Evolutionary conservation across 2,888 invertebrate genomes (phyloP), one percentile per base, ranked within the genome.

Genomic region (Meiosimyza decipiens): DNA sequence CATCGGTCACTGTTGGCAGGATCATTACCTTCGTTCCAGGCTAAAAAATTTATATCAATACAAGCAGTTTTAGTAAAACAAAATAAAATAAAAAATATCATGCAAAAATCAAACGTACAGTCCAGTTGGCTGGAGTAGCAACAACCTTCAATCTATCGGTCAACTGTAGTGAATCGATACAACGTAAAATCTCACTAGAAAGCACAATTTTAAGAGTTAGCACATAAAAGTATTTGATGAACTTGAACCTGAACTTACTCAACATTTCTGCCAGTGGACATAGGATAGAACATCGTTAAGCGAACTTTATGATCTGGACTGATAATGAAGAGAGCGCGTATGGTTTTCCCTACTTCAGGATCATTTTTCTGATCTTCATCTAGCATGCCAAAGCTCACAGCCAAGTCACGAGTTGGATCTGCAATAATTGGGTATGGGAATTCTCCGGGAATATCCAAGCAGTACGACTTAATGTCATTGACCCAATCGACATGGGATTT

Each of bases 91-190:
- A n/a, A 74, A 72, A 76, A 60, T 63, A 15, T 22, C 15, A 50
- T 50, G 70, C 65, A 68, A 72, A 15, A 18, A 6, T 59, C 1
- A 71, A 16, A 87, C 89, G 88, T 88, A 94, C 94, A 87, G 91
- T 90, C 96, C 96, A 96, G 85, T 95, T 93, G 33, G 92, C 95
- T 22, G 96, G 96, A 6, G 96, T 96, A 11, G 95, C 96, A 72
- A 94, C 90, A 74, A 93, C 89, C 78, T 92, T 92, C 71, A 90
- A 87, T 72, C 88, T 89, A 77, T 92, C 91, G 1, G 92, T 93
- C 76, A 96, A 87, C 86, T 95, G 95, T 59, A 96, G 88, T 0
- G 95, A 95, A 84, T 96, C 95, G 75, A 96, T 90, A 33, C 93
- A 92, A 73, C 96, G 90, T 33, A 96, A 87, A 75, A 96, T 92